Evolutionary conservation across 2,797 vertebrate genomes (phyloP), one percentile per base, ranked within the genome.

Genomic region (Sternarchorhynchus goeldii): DNA sequence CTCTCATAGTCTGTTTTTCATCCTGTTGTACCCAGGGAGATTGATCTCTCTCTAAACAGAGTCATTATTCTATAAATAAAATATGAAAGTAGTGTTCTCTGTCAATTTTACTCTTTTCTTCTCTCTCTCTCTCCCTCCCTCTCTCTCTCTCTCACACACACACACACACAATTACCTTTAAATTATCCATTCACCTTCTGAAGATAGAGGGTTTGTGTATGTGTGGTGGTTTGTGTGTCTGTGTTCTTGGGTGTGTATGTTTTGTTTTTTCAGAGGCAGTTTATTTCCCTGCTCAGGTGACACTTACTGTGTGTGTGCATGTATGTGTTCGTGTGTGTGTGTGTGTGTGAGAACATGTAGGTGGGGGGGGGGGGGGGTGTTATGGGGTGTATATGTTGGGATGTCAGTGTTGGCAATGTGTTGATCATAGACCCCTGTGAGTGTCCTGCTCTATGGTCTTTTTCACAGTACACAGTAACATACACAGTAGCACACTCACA

Each of bases 61-160:
- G 31, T 66, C 45, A 75, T 76, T 76, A 76, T 60, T 59, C 68
- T 72, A 76, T 81, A 72, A 76, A 81, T 81, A 81, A 81, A 72
- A 76, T 53, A 76, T 81, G 79, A 81, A 81, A 53, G 25, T 39
- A 29, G 32, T 59, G 10, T 41, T 59, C n/a, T 73, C 34, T 68
- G 36, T 66, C n/a, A 62, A 59, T 73, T 29, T 73, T 32, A n/a
- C 10, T 63, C 41, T 12, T 0, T 60, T 57, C 50, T 1, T 60
- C 58, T 50, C 6, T 50, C 16, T 58, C 12, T 20, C 32, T 36
- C 58, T 50, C 6, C 2, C 16, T 58, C 12, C 2, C 32, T 36
- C 32, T 8, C 0, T 63, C 21, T 20, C 1, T n/a, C 36, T 77
- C 0, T 55, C 31, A 12, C 2, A 36, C 25, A 25, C 25, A 25